Percentiles rank a stretch among this genome's conserved stretches.
Evolutionary conservation across 2,797 vertebrate genomes (phyloP).

Genomic region (Sparidentex hasta): DNA sequence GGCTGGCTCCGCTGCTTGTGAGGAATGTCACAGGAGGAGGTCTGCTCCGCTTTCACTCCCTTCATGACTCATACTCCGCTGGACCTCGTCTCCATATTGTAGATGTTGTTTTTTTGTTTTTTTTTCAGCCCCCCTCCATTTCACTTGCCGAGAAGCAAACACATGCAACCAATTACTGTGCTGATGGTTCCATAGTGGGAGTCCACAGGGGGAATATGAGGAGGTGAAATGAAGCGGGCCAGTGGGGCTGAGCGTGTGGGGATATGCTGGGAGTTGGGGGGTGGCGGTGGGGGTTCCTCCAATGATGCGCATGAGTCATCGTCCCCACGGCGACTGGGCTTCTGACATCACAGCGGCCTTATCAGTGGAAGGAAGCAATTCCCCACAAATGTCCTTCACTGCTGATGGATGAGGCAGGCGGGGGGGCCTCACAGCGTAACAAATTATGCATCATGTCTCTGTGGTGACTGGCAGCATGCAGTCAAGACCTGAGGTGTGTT

Average conservation of each 20-base stretch:
- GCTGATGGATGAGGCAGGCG: slow-evolving; percentile 33
- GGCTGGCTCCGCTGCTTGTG: slow-evolving; percentile 10
- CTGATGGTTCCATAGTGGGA: slow-evolving; percentile 28
- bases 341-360: slow-evolving; percentile 71
- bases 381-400: slow-evolving; percentile 62
- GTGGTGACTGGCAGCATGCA: slow-evolving; percentile 11
- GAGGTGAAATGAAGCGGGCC: slow-evolving; percentile 49
- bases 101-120: slow-evolving; percentile 45
- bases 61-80: slow-evolving; percentile 67
- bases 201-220: slow-evolving; percentile 35
- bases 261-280: slow-evolving; percentile 3
- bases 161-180: slow-evolving; percentile 58
- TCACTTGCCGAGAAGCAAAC: slow-evolving; percentile 23
- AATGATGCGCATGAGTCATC: slow-evolving; percentile 72
- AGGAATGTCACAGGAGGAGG: slow-evolving; percentile 46
- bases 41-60: slow-evolving; percentile 18
- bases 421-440: slow-evolving; percentile 14
- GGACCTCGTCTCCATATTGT: slow-evolving; percentile 52
- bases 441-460: slow-evolving; percentile 42
- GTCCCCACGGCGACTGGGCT: slow-evolving; percentile 52
- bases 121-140: slow-evolving; percentile 10
- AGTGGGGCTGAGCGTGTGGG: slow-evolving; percentile 27
- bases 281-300: slow-evolving; percentile 35
- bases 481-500: slow-evolving; percentile 47
- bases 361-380: slow-evolving; percentile 59